phyloP scores from a whole-genome alignment of 2,888 invertebrate species.

The Himalopsyche tibetana region DNA sequence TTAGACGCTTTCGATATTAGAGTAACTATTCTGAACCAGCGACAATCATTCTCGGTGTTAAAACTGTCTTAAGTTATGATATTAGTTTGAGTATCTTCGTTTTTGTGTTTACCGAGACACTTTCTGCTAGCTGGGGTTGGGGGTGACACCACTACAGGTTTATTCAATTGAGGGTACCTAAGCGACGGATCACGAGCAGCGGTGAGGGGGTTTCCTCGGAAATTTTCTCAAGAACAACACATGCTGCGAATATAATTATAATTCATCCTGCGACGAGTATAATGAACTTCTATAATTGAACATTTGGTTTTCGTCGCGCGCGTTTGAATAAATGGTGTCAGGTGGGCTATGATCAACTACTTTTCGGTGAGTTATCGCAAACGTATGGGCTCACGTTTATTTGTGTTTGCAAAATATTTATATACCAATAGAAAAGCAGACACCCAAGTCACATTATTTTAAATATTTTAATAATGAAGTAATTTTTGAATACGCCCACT shows the following conservation, averaged over 20 bases:
- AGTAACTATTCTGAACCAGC: no score
- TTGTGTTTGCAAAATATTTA: no score
- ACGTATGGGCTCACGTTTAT: no score
- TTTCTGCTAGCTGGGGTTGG: neutral
- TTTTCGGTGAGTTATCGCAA: neutral
- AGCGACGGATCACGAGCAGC: constrained; percentile 36
- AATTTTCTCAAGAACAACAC: constrained; percentile 46
- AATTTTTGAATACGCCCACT: no score
- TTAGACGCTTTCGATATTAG: no score
- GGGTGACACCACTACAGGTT: constrained; percentile 45
- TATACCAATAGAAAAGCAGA: no score
- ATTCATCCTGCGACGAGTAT: constrained; percentile 31
- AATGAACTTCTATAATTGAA: constrained; percentile 24
- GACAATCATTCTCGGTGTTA: no score
- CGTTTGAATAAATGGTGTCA: constrained; percentile 2
- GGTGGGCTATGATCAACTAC: constrained; percentile 7
- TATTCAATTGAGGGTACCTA: constrained; percentile 52
- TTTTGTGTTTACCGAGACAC: neutral
- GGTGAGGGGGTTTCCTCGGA: neutral
- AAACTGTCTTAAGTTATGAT: neutral
- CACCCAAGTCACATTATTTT: no score
- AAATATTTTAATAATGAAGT: no score
- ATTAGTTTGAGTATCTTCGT: neutral
- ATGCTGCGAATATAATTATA: constrained; percentile 35
- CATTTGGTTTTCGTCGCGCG: neutral